Conservation (phyloP, 2,113 vertebrate species). For the Paradoxurus hermaphroditus region DNA sequence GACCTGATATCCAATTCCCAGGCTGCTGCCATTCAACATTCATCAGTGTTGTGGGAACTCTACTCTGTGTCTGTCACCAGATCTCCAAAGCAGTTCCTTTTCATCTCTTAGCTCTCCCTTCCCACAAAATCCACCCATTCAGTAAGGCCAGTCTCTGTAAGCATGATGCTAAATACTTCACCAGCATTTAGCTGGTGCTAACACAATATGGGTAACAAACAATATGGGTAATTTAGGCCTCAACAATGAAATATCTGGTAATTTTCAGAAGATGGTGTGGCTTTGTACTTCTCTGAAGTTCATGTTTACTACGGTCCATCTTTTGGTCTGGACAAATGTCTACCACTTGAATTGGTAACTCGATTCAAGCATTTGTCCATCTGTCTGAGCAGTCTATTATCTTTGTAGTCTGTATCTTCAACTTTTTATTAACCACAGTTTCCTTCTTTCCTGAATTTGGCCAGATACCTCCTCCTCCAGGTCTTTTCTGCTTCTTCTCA, state of each 20-base stretch:
- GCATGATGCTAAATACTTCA: background rate
- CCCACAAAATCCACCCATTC: background rate
- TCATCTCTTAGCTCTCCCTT: background rate
- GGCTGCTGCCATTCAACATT: background rate
- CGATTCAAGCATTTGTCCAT: conserved; percentile 24
- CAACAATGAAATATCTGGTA: background rate
- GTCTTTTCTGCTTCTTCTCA: background rate
- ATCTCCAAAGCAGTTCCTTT: background rate
- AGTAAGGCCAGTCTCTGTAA: background rate
- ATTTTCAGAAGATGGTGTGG: background rate
- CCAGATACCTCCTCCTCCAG: background rate
- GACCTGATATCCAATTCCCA: background rate
- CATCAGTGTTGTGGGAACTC: background rate
- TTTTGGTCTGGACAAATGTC: background rate
- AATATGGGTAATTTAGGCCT: background rate
- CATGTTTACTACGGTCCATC: background rate
- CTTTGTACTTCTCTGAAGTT: conserved; percentile 9
- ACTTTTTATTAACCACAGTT: background rate
- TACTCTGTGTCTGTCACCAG: background rate
- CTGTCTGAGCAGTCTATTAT: background rate
- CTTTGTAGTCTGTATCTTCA: conserved; percentile 20
- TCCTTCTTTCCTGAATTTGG: background rate
- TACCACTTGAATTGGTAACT: background rate
- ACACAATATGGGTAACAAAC: background rate
- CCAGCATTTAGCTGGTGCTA: background rate